Conservation (phyloP, 2,113 vertebrate species). For the Lethenteron camtschaticum region DNA sequence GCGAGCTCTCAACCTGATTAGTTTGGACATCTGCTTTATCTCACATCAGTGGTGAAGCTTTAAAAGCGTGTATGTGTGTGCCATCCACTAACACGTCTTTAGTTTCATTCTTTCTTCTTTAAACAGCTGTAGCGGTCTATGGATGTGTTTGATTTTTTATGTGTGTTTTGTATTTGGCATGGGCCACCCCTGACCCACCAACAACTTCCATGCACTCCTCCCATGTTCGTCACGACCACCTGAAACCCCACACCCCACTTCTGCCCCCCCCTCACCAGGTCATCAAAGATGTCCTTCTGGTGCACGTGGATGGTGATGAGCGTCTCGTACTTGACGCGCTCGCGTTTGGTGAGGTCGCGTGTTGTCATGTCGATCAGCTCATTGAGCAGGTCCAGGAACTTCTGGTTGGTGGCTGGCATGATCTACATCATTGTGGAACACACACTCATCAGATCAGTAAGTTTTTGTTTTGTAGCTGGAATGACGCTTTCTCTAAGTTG, state of each 20-base stretch:
- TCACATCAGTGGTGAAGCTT: too few species aligned
- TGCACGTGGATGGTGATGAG: slow-evolving; percentile 29
- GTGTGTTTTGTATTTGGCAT: too few species aligned
- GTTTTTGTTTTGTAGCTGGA: slow-evolving; percentile 4
- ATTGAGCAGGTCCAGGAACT: slow-evolving; percentile 25
- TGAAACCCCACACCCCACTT: too few species aligned
- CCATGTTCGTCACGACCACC: background rate
- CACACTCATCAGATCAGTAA: slow-evolving; percentile 14
- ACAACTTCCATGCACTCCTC: background rate
- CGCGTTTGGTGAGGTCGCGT: slow-evolving; percentile 21
- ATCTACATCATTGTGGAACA: slow-evolving; percentile 15
- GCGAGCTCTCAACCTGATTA: too few species aligned
- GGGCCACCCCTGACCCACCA: too few species aligned
- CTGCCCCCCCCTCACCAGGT: slow-evolving; percentile 18
- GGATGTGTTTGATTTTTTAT: too few species aligned
- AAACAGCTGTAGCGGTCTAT: too few species aligned
- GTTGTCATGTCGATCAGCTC: slow-evolving; percentile 26
- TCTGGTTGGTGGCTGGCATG: slow-evolving; percentile 24
- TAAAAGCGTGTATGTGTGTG: too few species aligned
- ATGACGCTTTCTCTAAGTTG: too few species aligned
- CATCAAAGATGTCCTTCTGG: slow-evolving; percentile 29
- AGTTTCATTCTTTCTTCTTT: too few species aligned
- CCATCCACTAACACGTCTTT: too few species aligned
- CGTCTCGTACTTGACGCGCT: slow-evolving; percentile 26
- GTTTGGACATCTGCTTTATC: too few species aligned